A percentile compares a stretch with the other conserved stretches of the same genome.
phyloP scores from a whole-genome alignment of 2,797 vertebrate genomes.

The Erethizon dorsatum region DNA sequence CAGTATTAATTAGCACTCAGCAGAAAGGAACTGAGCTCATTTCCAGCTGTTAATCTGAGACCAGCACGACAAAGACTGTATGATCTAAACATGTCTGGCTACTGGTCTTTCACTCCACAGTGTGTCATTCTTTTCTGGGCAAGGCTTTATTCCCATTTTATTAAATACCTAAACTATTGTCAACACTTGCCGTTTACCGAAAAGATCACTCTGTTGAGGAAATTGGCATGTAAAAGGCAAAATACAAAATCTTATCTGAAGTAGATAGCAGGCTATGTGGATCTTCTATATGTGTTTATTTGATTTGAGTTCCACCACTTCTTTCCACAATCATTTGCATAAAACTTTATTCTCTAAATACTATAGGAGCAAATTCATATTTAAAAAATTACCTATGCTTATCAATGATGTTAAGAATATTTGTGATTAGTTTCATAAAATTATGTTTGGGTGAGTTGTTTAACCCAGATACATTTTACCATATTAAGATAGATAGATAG shows the following conservation, averaged over 20 bases:
- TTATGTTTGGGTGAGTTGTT: slow-evolving; percentile 1
- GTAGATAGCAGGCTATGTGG: background rate
- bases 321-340: background rate
- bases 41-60: slow-evolving; percentile 80
- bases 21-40: slow-evolving; percentile 68
- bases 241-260: slow-evolving; percentile 21
- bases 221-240: background rate
- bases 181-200: background rate
- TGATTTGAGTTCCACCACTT: background rate
- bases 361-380: background rate
- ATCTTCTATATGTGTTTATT: background rate
- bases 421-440: background rate
- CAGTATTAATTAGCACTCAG: slow-evolving; percentile 69
- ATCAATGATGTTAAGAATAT: slow-evolving; percentile 31
- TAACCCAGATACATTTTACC: background rate
- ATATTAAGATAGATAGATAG: background rate
- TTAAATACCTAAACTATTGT: slow-evolving; percentile 5
- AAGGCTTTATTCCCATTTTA: slow-evolving; percentile 25
- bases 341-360: slow-evolving; percentile 42
- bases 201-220: slow-evolving; percentile 41
- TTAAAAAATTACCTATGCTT: background rate
- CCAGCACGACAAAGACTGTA: slow-evolving; percentile 71
- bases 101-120: slow-evolving; percentile 54
- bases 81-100: slow-evolving; percentile 75
- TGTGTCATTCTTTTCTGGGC: slow-evolving; percentile 50